Conservation (phyloP, 2,113 vertebrate species). For the Pedionomus torquatus region DNA sequence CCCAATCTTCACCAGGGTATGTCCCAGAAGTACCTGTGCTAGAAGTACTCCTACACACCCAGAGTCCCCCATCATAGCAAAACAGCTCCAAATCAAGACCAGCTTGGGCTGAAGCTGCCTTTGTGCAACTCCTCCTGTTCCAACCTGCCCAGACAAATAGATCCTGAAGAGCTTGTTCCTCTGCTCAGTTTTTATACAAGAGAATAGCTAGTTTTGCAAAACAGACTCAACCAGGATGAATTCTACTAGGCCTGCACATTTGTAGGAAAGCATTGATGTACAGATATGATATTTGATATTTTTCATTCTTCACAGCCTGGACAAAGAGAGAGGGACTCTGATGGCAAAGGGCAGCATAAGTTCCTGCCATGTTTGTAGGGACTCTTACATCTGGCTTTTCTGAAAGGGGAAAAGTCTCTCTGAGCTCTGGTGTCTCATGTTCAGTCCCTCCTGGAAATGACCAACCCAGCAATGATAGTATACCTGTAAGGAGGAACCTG, state of each 20-base stretch:
- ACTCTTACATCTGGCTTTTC: background rate
- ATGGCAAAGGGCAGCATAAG: background rate
- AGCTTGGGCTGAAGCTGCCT: background rate
- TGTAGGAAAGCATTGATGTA: background rate
- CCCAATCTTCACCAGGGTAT: background rate
- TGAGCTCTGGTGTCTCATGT: background rate
- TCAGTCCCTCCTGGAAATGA: background rate
- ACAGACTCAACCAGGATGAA: background rate
- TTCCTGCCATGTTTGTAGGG: background rate
- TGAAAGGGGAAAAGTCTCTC: background rate
- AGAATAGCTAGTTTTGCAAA: background rate
- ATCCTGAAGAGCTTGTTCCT: background rate
- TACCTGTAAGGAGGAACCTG: background rate
- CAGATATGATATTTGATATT: background rate
- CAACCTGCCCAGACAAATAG: background rate
- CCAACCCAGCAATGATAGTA: background rate
- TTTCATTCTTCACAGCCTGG: background rate
- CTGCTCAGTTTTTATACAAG: background rate
- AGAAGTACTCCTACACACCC: background rate
- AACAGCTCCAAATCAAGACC: background rate
- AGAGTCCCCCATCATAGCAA: accelerated
- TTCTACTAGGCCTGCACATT: background rate
- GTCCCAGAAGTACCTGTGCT: background rate
- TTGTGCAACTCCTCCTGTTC: background rate
- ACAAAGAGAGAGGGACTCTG: background rate